Conservation (phyloP, 2,888 invertebrate genomes). For the Hirtodrosophila duncani region DNA sequence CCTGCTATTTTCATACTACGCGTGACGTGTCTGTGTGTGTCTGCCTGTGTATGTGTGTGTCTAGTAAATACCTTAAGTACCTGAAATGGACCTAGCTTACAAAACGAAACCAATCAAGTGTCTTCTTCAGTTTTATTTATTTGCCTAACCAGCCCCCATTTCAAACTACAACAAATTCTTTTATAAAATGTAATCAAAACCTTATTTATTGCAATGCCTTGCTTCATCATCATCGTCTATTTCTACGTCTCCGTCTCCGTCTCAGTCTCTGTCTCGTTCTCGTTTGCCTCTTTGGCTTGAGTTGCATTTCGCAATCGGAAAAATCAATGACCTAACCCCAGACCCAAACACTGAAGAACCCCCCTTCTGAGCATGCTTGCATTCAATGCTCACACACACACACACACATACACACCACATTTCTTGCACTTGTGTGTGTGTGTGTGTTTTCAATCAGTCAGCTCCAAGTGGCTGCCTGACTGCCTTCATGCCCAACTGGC, state of each 20-base stretch:
- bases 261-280: conserved; percentile 41
- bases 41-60: too few species aligned
- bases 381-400: conserved; percentile 38
- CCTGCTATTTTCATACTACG: too few species aligned
- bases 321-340: conserved; percentile 64
- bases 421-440: neutral
- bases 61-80: too few species aligned
- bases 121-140: conserved; percentile 70
- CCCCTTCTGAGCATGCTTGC: conserved; percentile 41
- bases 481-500: conserved; percentile 8
- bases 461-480: conserved; percentile 41
- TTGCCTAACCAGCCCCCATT: conserved; percentile 69
- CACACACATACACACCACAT: neutral
- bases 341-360: neutral
- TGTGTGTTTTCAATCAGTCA: conserved; percentile 57
- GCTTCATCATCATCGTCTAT: conserved; percentile 40
- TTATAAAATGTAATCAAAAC: conserved; percentile 75
- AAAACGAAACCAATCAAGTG: conserved; percentile 76
- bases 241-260: conserved; percentile 14
- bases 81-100: conserved; percentile 57
- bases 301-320: conserved; percentile 58
- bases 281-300: conserved; percentile 51
- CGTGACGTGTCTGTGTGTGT: too few species aligned
- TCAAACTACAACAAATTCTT: too few species aligned
- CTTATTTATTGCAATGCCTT: conserved; percentile 66